Conservation (phyloP, 1,140 invertebrate species). For the Melitaea cinxia region DNA sequence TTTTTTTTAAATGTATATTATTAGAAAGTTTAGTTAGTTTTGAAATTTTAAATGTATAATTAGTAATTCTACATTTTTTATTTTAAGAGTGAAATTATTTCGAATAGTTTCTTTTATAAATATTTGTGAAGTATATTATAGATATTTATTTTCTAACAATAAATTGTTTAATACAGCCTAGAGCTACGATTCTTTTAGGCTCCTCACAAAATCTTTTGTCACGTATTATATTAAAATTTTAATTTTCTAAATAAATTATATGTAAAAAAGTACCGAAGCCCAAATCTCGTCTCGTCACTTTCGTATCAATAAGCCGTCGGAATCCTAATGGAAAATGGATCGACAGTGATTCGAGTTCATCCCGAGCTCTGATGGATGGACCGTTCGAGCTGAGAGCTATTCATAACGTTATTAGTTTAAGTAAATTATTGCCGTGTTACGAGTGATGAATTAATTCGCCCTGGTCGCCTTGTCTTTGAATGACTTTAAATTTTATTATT, state of each 20-base stretch:
- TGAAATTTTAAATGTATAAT: too few species aligned
- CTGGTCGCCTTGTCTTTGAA: background rate
- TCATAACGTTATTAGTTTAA: conserved; percentile 36
- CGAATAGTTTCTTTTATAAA: too few species aligned
- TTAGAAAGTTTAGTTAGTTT: too few species aligned
- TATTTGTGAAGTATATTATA: too few species aligned
- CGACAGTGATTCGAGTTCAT: conserved; percentile 34
- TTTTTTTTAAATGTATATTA: too few species aligned
- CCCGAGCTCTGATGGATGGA: conserved; percentile 30
- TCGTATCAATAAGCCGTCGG: conserved; percentile 33
- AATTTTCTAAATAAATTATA: background rate
- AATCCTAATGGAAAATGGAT: conserved; percentile 40
- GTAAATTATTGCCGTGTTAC: conserved; percentile 29
- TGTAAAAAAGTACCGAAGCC: background rate
- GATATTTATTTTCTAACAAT: too few species aligned
- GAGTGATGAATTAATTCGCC: conserved; percentile 27
- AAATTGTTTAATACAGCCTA: too few species aligned
- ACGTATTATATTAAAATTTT: background rate
- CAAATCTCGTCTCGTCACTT: conserved; percentile 17
- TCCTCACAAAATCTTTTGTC: background rate
- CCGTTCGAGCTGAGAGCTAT: conserved; percentile 22
- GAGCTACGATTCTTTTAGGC: too few species aligned
- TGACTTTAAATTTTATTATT: conserved; percentile 1
- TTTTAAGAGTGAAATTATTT: too few species aligned
- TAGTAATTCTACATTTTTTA: too few species aligned